A percentile compares a stretch with the other conserved stretches of the same genome.
Evolutionary conservation across 1,140 invertebrate genomes (phyloP).

Genomic region (Caenorhabditis inopinata): DNA sequence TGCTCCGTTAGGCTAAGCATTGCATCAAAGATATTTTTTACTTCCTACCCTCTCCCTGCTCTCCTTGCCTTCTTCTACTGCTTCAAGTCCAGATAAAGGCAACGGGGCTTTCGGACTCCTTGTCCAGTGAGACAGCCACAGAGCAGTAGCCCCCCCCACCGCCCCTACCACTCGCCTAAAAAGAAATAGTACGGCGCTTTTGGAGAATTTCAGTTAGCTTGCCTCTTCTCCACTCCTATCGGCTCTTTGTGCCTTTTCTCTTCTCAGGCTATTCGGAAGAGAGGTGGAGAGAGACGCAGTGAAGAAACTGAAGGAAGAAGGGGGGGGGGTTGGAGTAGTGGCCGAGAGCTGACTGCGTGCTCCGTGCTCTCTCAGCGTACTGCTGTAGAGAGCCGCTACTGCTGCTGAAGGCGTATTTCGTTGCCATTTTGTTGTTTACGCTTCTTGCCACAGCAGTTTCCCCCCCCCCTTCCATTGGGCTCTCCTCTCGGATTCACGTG

Average conservation of each 20-base stretch:
- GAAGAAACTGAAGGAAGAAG: not conserved
- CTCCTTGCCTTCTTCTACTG: not conserved
- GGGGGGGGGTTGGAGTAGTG: not conserved
- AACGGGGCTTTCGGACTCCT: not conserved
- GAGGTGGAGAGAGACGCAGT: not conserved
- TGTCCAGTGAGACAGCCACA: not conserved
- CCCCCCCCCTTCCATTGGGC: not conserved
- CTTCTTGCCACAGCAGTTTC: not conserved
- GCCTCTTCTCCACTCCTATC: not conserved
- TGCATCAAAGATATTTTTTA: conserved; percentile 28
- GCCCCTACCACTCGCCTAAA: not conserved
- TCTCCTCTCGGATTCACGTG: conserved; percentile 1
- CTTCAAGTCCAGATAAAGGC: conserved; percentile 23
- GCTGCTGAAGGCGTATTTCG: conserved; percentile 15
- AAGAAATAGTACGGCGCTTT: not conserved
- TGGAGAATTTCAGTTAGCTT: conserved; percentile 3
- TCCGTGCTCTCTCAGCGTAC: conserved; percentile 15
- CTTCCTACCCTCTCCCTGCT: not conserved
- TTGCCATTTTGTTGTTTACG: conserved; percentile 21
- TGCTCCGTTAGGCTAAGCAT: not conserved
- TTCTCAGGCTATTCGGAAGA: conserved; percentile 5
- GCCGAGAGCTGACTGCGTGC: conserved; percentile 14
- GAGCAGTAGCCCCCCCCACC: not conserved
- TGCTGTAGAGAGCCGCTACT: not conserved
- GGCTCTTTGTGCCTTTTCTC: conserved; percentile 30